Evolutionary conservation across 2,113 vertebrate genomes (phyloP).

Genomic region (Hydrolagus affinis): DNA sequence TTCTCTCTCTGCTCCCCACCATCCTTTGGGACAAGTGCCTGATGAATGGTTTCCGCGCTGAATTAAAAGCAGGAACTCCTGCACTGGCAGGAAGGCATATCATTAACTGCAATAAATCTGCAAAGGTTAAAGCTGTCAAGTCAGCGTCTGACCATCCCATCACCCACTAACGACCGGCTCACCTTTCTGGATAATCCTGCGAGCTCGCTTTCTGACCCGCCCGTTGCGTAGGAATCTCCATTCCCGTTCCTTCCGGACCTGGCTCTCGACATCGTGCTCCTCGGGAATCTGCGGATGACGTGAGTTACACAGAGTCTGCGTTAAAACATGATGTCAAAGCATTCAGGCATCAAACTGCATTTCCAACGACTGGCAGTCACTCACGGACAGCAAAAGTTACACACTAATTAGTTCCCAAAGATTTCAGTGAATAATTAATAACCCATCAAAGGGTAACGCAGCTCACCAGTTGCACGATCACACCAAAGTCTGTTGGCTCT

Average conservation of each 20-base stretch:
- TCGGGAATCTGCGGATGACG: conserved; percentile 70
- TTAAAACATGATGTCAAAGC: not conserved
- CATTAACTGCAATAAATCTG: not conserved
- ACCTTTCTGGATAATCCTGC: conserved; percentile 80
- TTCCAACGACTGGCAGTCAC: not conserved
- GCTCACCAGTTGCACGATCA: not conserved
- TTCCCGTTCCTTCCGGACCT: conserved; percentile 85
- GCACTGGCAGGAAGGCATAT: too few relatives aligned
- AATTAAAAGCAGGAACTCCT: too few relatives aligned
- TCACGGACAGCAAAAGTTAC: not conserved
- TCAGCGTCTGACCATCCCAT: too few relatives aligned
- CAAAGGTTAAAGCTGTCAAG: too few relatives aligned
- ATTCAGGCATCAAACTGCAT: not conserved
- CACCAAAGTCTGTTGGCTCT: not conserved
- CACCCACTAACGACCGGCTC: conserved; percentile 23
- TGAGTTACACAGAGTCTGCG: not conserved
- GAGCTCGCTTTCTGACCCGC: conserved; percentile 74
- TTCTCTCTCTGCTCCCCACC: too few relatives aligned
- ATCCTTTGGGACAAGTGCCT: too few relatives aligned
- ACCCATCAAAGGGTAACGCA: not conserved
- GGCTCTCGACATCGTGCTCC: conserved; percentile 90
- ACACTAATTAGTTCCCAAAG: not conserved
- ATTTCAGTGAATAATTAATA: conserved; percentile 2
- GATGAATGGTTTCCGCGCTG: too few relatives aligned
- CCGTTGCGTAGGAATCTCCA: conserved; percentile 89